Evolutionary conservation across 2,797 vertebrate genomes (phyloP), one percentile per base, ranked within the genome.

Genomic region (Neoniphon sammara): DNA sequence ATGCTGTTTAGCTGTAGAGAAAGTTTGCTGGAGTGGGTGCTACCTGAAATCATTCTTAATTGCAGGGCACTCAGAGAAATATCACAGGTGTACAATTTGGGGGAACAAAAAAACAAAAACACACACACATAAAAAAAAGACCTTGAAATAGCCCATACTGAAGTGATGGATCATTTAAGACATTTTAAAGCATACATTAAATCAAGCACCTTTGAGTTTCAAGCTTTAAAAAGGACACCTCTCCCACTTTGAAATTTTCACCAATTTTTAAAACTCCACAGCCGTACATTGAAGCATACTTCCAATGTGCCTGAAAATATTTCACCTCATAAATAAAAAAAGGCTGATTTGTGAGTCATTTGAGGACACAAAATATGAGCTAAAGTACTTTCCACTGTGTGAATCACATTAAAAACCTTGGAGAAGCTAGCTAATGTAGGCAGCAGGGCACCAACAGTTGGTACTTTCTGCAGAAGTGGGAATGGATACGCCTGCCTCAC

Each of bases 271-370:
- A 54, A 53, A 30, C 21, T 50, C 46, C 9, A 60, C 23, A 18
- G 57, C 9, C 34, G 44, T 7, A 27, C 27, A 25, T 0, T 27
- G 12, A 71, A 42, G 10, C 36, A 53, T 31, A 60, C 12, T 27
- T 70, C 30, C 30, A 55, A 42, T 17, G 12, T n/a, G 20, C 67
- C 59, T 53, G 17, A 57, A 80, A 72, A 59, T 52, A 14, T 54
- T 57, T 66, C 59, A 72, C 42, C 52, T 76, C 73, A 57, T 62
- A 44, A 83, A 71, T 70, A 46, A 72, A 81, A 63, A 34, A 39
- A 80, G 15, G 39, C 55, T 27, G 49, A 78, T 73, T 70, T 64
- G 46, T 69, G 18, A 50, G 47, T 73, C 30, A 57, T 61, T 36
- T 15, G 25, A 36, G 46, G 23, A 34, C 23, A 50, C 21, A 63